Evolutionary conservation across 1,140 invertebrate species (phyloP).

Genomic region (Ips typographus): DNA sequence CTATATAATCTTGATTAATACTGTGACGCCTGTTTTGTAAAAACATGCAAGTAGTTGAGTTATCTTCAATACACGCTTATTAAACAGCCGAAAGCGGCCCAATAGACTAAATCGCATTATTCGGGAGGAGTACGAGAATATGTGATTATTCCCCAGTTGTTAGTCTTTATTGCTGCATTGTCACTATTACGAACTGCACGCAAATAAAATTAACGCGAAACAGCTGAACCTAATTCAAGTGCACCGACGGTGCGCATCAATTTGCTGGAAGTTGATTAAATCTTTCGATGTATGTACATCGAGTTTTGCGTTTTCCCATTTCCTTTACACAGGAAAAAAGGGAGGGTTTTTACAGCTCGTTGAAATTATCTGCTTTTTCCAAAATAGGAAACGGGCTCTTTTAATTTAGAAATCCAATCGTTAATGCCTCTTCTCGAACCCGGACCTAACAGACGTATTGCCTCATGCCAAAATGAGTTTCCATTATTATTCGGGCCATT

Average conservation of each 20-base stretch:
- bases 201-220: conserved; percentile 10
- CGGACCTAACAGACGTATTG: not conserved
- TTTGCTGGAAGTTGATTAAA: conserved; percentile 11
- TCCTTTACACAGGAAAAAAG: not conserved
- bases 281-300: conserved; percentile 8
- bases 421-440: not conserved
- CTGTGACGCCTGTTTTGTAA: not conserved
- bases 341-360: not conserved
- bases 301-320: not conserved
- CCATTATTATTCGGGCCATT: not conserved
- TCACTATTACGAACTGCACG: conserved; percentile 11
- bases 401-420: not conserved
- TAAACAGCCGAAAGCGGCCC: not conserved
- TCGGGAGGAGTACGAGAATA: not conserved
- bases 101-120: no score
- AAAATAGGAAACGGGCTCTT: not conserved
- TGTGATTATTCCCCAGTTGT: not conserved
- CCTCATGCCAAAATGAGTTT: not conserved
- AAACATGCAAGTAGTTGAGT: not conserved
- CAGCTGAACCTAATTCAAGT: conserved; percentile 7
- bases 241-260: not conserved
- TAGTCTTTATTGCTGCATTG: conserved; percentile 6
- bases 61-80: not conserved
- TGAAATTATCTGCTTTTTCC: not conserved
- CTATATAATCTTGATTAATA: not conserved